These are phyloP conservation scores for Panzeria rudis DNA, from an alignment of 2,888 invertebrate genomes.

Conservation along the genomic window DNA sequence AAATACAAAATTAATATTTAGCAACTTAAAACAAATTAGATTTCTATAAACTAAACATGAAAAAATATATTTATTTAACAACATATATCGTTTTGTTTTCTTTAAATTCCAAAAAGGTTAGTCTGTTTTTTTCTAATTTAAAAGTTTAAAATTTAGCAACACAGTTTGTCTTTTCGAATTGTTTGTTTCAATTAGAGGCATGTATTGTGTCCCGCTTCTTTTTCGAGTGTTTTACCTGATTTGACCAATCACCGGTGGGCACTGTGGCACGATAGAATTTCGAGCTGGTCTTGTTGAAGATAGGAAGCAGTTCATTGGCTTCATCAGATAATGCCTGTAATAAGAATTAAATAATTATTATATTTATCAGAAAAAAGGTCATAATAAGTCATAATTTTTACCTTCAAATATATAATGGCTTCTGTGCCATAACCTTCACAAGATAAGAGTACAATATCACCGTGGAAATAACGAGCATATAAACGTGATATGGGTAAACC, in stretches of 20 bases:
- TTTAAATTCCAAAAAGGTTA: conserved; percentile 1
- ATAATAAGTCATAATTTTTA: conserved; percentile 81
- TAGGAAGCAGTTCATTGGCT: conserved; percentile 97
- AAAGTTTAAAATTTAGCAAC: conserved; percentile 26
- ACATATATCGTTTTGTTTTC: conserved; percentile 17
- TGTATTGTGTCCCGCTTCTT: conserved; percentile 80
- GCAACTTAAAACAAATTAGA: conserved; percentile 49
- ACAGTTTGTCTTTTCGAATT: conserved; percentile 42
- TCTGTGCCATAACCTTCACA: conserved; percentile 99
- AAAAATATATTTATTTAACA: conserved; percentile 27
- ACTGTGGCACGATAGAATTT: conserved; percentile 93
- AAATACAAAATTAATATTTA: conserved; percentile 12
- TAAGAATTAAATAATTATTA: background rate
- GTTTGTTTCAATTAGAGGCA: conserved; percentile 46
- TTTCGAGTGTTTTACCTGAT: conserved; percentile 85
- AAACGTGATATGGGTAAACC: conserved; percentile 97
- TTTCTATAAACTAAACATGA: conserved; percentile 45
- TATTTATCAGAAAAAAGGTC: background rate
- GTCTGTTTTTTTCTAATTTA: background rate
- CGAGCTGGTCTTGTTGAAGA: conserved; percentile 98
- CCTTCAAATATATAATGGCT: conserved; percentile 98
- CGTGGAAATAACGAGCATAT: conserved; percentile 99
- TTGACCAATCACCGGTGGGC: conserved; percentile 96
- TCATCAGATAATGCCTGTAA: conserved; percentile 96
- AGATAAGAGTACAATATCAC: conserved; percentile 95